Conservation (phyloP, 2,888 invertebrate genomes). For the Seira ritae region DNA sequence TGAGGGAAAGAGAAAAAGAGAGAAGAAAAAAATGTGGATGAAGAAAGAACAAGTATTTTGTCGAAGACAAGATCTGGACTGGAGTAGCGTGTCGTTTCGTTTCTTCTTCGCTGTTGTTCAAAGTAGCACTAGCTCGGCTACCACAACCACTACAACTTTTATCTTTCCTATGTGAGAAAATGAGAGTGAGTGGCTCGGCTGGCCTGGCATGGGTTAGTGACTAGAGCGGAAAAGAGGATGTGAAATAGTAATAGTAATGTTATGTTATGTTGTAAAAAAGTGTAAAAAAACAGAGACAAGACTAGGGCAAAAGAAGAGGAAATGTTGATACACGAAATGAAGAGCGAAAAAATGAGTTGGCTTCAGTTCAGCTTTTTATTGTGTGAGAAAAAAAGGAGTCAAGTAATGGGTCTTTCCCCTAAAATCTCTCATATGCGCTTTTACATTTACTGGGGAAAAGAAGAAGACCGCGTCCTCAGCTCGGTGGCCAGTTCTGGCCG, state of each 20-base stretch:
- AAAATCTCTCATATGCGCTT: not conserved
- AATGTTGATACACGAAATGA: conserved; percentile 51
- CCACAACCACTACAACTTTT: conserved; percentile 50
- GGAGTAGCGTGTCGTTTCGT: conserved; percentile 42
- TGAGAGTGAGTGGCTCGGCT: conserved; percentile 11
- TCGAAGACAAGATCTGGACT: conserved; percentile 42
- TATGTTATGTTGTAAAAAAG: not conserved
- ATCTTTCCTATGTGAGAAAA: conserved; percentile 35
- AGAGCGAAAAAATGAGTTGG: conserved; percentile 33
- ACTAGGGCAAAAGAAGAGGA: no score
- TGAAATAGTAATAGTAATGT: conserved; percentile 7
- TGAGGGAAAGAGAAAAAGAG: no score
- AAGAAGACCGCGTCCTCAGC: not conserved
- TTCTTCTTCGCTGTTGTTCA: conserved; percentile 35
- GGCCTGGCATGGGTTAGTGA: not conserved
- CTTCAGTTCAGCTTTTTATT: conserved; percentile 37
- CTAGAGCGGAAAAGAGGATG: not conserved
- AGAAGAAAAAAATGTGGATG: no score
- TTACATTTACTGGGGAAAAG: not conserved
- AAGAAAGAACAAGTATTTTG: no score
- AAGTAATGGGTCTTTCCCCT: conserved; percentile 43
- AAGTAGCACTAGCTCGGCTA: conserved; percentile 34
- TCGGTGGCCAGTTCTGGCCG: no score
- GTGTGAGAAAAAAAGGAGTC: conserved; percentile 46
- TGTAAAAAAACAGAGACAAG: no score